Evolutionary conservation across 2,888 invertebrate species (phyloP).

Genomic region (Nomada hirtipes): DNA sequence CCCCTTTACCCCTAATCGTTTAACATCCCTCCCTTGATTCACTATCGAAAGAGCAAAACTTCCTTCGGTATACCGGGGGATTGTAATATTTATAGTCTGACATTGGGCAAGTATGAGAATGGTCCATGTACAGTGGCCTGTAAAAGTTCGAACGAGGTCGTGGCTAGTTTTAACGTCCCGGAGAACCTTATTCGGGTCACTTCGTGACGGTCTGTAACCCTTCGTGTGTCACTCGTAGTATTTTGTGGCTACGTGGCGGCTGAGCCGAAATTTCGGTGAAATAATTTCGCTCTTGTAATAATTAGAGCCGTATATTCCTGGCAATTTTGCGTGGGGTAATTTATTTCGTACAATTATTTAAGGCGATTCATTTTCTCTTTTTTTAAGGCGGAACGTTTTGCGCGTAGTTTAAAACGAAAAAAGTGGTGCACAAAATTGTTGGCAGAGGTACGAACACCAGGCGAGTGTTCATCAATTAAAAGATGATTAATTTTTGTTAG

Average conservation of each 20-base stretch:
- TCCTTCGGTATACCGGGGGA: slow-evolving; percentile 63
- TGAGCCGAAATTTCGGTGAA: neutral
- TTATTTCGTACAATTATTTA: neutral
- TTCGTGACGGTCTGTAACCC: slow-evolving; percentile 56
- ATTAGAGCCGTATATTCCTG: neutral
- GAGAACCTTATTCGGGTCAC: slow-evolving; percentile 64
- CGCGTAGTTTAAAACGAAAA: neutral
- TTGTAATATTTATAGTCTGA: slow-evolving; percentile 77
- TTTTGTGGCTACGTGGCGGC: slow-evolving; percentile 39
- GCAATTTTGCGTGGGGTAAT: neutral
- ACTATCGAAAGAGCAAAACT: slow-evolving; percentile 71
- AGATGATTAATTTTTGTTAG: neutral
- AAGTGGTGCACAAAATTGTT: neutral
- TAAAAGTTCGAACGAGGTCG: slow-evolving; percentile 63
- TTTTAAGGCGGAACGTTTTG: neutral
- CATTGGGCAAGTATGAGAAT: slow-evolving; percentile 73
- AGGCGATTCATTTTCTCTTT: neutral
- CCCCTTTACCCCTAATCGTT: slow-evolving; percentile 14
- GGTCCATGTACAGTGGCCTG: slow-evolving; percentile 54
- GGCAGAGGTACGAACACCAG: neutral
- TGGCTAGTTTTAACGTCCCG: slow-evolving; percentile 45
- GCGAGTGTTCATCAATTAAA: slow-evolving; percentile 5
- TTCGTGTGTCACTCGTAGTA: slow-evolving; percentile 54
- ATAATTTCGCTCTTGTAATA: slow-evolving; percentile 17
- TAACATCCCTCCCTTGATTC: slow-evolving; percentile 49